These are phyloP conservation scores for Chrysotoxum bicinctum DNA, from an alignment of 2,888 invertebrate genomes.

Conservation along the genomic window DNA sequence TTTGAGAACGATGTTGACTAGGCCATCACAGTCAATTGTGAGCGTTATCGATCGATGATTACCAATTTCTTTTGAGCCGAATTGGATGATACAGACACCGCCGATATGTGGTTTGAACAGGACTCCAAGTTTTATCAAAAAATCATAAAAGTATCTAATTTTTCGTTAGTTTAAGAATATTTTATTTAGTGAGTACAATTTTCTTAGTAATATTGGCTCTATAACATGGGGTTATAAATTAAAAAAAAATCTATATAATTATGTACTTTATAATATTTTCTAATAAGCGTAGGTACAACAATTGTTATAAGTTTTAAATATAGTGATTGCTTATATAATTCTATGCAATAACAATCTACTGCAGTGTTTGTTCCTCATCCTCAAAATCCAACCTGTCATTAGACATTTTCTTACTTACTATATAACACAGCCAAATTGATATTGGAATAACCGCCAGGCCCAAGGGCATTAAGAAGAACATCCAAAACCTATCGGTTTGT, in stretches of 20 bases:
- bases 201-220: background rate
- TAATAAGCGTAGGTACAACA: constrained; percentile 72
- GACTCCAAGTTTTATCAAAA: too few relatives aligned
- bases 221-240: background rate
- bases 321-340: background rate
- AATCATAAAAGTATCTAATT: background rate
- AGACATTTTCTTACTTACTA: constrained; percentile 75
- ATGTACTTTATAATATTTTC: background rate
- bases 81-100: too few relatives aligned
- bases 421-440: constrained; percentile 78
- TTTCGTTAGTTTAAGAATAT: background rate
- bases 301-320: background rate
- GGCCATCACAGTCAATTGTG: too few relatives aligned
- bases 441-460: constrained; percentile 79
- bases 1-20: too few relatives aligned
- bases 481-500: constrained; percentile 77
- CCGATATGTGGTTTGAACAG: too few relatives aligned
- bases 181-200: background rate
- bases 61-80: too few relatives aligned
- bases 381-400: background rate
- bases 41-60: too few relatives aligned
- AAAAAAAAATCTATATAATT: background rate
- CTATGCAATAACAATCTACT: constrained; percentile 50
- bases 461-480: constrained; percentile 80
- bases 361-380: constrained; percentile 76